Conservation (phyloP, 1,140 invertebrate genomes). For the Drosophila nasuta region DNA sequence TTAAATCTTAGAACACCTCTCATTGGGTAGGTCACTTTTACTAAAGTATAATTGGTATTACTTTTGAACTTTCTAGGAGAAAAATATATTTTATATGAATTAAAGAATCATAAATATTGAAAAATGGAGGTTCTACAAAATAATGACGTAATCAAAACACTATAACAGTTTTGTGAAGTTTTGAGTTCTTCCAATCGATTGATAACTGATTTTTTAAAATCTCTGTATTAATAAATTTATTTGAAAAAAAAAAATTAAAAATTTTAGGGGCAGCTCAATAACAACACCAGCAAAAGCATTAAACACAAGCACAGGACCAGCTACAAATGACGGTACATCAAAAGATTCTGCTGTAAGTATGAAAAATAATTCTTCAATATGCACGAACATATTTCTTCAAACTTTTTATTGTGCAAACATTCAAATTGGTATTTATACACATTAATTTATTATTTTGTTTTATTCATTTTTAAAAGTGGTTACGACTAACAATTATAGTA, state of each 20-base stretch:
- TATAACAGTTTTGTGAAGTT: background rate
- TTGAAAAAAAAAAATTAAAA: background rate
- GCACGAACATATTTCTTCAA: too few species aligned
- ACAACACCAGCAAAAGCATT: conserved; percentile 90
- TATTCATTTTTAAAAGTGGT: too few species aligned
- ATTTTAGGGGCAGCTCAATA: conserved; percentile 44
- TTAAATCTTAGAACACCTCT: conserved; percentile 91
- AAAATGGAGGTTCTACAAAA: too few species aligned
- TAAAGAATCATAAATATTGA: too few species aligned
- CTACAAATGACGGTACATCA: conserved; percentile 49
- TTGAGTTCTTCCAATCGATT: background rate
- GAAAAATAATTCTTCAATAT: background rate
- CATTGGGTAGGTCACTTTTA: conserved; percentile 87
- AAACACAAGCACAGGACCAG: conserved; percentile 83
- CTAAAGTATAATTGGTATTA: background rate
- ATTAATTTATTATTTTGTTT: too few species aligned
- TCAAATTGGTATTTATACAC: background rate
- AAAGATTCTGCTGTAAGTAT: conserved; percentile 75
- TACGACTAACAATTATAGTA: too few species aligned
- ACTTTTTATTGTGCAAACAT: too few species aligned
- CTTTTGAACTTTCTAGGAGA: too few species aligned
- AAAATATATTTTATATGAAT: too few species aligned
- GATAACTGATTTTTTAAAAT: background rate
- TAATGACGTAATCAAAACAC: too few species aligned
- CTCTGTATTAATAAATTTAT: background rate